Percentiles rank a stretch among this genome's conserved stretches.
These are phyloP conservation scores for Procambarus virginalis DNA, from an alignment of 1,140 invertebrate species.

Conservation along the genomic window DNA sequence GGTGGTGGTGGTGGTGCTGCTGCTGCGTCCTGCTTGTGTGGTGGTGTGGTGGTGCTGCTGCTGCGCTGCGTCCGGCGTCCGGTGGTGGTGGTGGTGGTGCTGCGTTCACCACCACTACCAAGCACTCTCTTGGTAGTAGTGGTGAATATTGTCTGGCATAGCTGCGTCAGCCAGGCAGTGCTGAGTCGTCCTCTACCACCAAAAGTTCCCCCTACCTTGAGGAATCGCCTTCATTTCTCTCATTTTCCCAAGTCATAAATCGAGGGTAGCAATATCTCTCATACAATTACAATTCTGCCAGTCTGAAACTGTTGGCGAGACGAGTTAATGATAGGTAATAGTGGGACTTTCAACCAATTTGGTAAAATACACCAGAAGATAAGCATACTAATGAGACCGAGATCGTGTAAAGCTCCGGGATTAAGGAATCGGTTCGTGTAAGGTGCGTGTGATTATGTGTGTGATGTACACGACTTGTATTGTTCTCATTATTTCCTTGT, in stretches of 20 bases:
- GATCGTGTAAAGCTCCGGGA: background rate
- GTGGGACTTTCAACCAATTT: conserved; percentile 4
- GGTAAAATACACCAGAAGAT: background rate
- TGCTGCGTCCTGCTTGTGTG: no score
- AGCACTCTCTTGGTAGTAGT: no score
- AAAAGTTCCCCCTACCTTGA: background rate
- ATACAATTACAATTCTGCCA: background rate
- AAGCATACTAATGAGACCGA: background rate
- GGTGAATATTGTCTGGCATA: no score
- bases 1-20: no score
- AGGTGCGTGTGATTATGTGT: background rate
- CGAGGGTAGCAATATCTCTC: background rate
- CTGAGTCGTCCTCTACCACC: background rate
- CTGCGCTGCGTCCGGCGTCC: no score
- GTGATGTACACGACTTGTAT: background rate
- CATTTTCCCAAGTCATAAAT: background rate
- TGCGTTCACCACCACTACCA: no score
- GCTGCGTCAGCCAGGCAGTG: no score
- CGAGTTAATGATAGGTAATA: conserved; percentile 5
- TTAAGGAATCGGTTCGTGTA: background rate
- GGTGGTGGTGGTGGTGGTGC: no score
- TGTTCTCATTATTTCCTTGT: background rate
- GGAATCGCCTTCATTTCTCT: no score
- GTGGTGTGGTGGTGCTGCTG: no score
- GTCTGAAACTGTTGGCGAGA: background rate